Evolutionary conservation across 2,888 invertebrate genomes (phyloP).

Genomic region (Cetonia aurata): DNA sequence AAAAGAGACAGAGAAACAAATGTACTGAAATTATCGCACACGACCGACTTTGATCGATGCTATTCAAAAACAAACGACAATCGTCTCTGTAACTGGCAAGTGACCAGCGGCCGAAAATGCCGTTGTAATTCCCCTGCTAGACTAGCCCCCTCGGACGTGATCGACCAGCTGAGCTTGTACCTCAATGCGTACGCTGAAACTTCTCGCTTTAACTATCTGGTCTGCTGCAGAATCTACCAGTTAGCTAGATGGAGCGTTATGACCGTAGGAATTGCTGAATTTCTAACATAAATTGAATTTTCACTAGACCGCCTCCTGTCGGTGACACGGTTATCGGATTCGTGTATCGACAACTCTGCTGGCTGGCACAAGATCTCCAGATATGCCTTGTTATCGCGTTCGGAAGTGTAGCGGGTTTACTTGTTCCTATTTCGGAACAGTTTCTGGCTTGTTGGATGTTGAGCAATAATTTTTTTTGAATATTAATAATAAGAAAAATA

Average conservation of each 20-base stretch:
- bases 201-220: slow-evolving; percentile 42
- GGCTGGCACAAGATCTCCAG: background rate
- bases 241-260: slow-evolving; percentile 65
- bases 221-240: slow-evolving; percentile 56
- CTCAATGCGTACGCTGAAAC: background rate
- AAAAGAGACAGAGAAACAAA: no score
- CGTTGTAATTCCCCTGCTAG: slow-evolving; percentile 64
- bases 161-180: slow-evolving; percentile 41
- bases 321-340: slow-evolving; percentile 37
- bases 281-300: slow-evolving; percentile 66
- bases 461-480: no score
- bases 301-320: slow-evolving; percentile 61
- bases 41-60: slow-evolving; percentile 55
- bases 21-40: background rate
- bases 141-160: slow-evolving; percentile 35
- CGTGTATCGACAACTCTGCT: slow-evolving; percentile 14
- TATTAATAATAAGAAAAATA: no score
- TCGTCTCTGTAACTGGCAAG: slow-evolving; percentile 64
- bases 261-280: slow-evolving; percentile 62
- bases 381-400: no score
- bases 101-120: slow-evolving; percentile 64
- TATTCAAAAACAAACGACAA: slow-evolving; percentile 57
- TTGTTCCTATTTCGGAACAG: no score
- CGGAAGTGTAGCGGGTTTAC: no score
- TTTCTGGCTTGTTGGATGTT: no score